phyloP scores from a whole-genome alignment of 2,888 invertebrate genomes.

The Nephrotoma flavescens region DNA sequence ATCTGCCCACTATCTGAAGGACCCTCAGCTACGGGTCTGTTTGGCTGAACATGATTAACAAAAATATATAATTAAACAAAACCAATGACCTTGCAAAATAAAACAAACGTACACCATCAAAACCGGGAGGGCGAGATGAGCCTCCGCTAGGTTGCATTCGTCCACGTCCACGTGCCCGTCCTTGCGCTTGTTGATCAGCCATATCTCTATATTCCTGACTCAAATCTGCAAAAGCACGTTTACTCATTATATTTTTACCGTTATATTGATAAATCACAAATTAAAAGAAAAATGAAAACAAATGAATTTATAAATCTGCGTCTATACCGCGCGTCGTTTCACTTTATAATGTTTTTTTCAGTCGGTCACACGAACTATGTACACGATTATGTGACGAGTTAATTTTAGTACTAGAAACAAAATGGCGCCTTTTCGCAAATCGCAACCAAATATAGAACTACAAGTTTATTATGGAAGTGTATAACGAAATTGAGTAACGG shows the following conservation, averaged over 20 bases:
- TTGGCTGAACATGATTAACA: not conserved
- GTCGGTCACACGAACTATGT: not conserved
- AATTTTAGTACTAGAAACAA: not conserved
- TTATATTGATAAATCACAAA: not conserved
- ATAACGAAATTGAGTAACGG: not conserved
- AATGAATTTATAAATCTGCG: not conserved
- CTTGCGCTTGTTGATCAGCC: slow-evolving; percentile 6
- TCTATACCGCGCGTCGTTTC: not conserved
- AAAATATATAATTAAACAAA: not conserved
- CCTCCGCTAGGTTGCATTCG: slow-evolving; percentile 12
- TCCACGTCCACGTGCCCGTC: slow-evolving; percentile 17
- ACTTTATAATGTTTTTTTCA: not conserved
- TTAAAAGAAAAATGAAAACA: not conserved
- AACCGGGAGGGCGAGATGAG: slow-evolving; percentile 7
- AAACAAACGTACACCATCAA: not conserved
- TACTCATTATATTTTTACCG: not conserved
- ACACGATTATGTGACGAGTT: not conserved
- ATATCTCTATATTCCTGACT: not conserved
- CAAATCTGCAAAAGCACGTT: not conserved
- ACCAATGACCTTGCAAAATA: not conserved
- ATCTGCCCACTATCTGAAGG: not conserved
- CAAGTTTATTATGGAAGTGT: not conserved
- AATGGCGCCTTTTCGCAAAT: not conserved
- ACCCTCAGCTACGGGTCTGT: not conserved
- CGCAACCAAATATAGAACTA: not conserved